Conservation (phyloP, 2,888 invertebrate species). For the Cremastinae sp. region DNA sequence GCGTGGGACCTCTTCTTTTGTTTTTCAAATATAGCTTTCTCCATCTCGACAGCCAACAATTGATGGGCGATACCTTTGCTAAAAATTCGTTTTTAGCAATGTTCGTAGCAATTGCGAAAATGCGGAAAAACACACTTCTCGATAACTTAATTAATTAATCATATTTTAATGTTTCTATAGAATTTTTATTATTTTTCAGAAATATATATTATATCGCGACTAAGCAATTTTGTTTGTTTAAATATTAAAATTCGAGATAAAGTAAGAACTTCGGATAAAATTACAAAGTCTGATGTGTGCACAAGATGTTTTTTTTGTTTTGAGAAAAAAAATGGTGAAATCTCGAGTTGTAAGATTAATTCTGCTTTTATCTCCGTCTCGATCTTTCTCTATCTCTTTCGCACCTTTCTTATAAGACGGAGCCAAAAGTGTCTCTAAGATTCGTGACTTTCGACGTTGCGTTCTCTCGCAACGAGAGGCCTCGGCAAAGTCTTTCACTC, state of each 20-base stretch:
- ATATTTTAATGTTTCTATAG: too few relatives aligned
- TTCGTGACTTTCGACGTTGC: slow-evolving; percentile 48
- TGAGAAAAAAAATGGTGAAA: too few relatives aligned
- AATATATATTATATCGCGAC: too few relatives aligned
- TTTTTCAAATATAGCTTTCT: slow-evolving; percentile 8
- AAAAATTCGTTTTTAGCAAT: too few relatives aligned
- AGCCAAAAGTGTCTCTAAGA: slow-evolving; percentile 7
- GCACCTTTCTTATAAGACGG: slow-evolving; percentile 57
- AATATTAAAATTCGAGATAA: too few relatives aligned
- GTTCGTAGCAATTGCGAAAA: too few relatives aligned
- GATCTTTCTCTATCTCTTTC: slow-evolving; percentile 35
- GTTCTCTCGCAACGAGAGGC: slow-evolving; percentile 22
- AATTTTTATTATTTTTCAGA: too few relatives aligned
- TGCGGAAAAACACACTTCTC: too few relatives aligned
- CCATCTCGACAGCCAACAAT: not conserved
- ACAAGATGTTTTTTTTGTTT: slow-evolving; percentile 23
- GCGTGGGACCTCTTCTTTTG: slow-evolving; percentile 51
- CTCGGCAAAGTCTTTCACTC: slow-evolving; percentile 15
- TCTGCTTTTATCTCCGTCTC: slow-evolving; percentile 47
- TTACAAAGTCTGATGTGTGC: not conserved
- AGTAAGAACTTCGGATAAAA: too few relatives aligned
- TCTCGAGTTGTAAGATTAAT: slow-evolving; percentile 53
- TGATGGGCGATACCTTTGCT: not conserved
- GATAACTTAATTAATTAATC: too few relatives aligned
- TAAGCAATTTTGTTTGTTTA: too few relatives aligned